These are phyloP conservation scores for Pseudopipra pipra DNA, from an alignment of 2,113 vertebrate genomes.

Conservation along the genomic window DNA sequence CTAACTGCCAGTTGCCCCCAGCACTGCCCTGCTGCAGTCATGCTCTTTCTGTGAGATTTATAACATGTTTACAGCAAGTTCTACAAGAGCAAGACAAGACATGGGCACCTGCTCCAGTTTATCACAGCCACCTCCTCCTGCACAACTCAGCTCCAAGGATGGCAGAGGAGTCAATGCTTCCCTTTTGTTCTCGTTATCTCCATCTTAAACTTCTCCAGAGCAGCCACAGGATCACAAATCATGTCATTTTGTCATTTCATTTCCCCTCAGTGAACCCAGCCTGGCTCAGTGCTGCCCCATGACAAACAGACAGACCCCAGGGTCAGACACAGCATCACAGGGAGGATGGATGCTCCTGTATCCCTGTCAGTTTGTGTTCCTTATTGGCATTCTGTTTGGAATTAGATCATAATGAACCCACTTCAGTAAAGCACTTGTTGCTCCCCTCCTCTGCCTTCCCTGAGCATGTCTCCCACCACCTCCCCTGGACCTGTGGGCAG, in stretches of 20 bases:
- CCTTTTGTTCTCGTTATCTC: not conserved
- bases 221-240: not conserved
- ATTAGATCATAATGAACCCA: accelerated
- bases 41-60: not conserved
- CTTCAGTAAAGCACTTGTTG: not conserved
- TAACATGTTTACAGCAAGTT: accelerated
- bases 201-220: not conserved
- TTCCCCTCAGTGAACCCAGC: not conserved
- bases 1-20: not conserved
- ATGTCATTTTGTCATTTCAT: not conserved
- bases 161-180: accelerated
- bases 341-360: too few relatives aligned
- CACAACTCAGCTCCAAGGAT: not conserved
- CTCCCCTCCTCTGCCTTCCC: not conserved
- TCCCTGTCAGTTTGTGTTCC: too few relatives aligned
- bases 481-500: not conserved
- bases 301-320: too few relatives aligned
- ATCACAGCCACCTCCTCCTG: not conserved
- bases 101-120: accelerated
- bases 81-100: not conserved
- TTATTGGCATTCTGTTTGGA: not conserved
- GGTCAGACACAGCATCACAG: accelerated
- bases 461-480: accelerated
- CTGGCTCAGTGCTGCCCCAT: not conserved
- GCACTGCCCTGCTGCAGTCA: not conserved